Percentiles rank a stretch among this genome's conserved stretches.
Evolutionary conservation across 1,140 invertebrate species (phyloP).

Genomic region (Scaptomyza pallida): DNA sequence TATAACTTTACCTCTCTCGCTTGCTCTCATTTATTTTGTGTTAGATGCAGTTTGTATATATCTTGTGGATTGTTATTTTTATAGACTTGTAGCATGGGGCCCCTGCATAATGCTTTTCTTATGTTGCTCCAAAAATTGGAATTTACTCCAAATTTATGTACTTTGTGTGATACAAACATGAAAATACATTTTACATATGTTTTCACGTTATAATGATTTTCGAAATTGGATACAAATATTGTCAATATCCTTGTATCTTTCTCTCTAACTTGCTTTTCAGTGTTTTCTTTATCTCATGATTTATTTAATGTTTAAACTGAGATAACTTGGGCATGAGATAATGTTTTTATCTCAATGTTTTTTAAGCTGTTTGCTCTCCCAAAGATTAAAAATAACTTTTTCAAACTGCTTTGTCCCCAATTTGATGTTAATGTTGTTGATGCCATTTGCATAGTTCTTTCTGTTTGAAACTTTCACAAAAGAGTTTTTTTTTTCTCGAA

Average conservation of each 20-base stretch:
- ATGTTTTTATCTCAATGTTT: neutral
- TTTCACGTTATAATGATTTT: neutral
- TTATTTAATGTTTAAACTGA: neutral
- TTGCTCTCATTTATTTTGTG: slow-evolving; percentile 46
- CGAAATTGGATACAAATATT: no score
- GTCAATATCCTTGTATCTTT: no score
- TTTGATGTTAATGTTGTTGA: slow-evolving; percentile 21
- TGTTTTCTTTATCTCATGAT: slow-evolving; percentile 12
- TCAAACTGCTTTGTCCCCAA: slow-evolving; percentile 5
- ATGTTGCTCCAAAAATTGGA: slow-evolving; percentile 22
- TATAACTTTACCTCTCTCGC: neutral
- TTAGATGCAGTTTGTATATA: slow-evolving; percentile 51
- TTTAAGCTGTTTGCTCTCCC: neutral
- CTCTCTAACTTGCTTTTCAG: no score
- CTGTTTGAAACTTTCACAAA: slow-evolving; percentile 22
- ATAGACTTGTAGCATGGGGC: slow-evolving; percentile 33
- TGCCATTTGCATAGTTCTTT: slow-evolving; percentile 16
- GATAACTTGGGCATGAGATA: slow-evolving; percentile 20
- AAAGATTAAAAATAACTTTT: neutral
- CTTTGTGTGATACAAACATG: neutral
- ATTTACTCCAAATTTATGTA: slow-evolving; percentile 12
- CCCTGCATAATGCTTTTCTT: slow-evolving; percentile 43
- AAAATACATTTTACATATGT: neutral
- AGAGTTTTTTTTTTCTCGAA: neutral
- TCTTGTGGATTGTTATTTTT: slow-evolving; percentile 34